Percentiles rank a stretch among this genome's conserved stretches.
Conservation (phyloP, 2,113 vertebrate genomes). For the Scomber scombrus region DNA sequence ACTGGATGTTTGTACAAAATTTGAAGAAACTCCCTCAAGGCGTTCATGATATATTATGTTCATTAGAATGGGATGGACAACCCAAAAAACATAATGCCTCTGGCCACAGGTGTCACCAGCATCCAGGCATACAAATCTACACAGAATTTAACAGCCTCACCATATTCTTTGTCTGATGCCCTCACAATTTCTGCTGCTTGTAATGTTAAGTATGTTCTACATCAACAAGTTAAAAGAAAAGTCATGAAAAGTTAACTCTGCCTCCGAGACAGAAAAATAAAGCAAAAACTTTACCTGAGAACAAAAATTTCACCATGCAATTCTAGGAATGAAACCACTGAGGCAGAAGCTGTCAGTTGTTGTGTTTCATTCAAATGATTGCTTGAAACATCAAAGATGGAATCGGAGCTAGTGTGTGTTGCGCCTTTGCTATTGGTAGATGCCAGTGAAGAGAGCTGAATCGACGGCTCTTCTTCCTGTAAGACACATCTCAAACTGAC, state of each 20-base stretch:
- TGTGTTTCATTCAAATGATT: slow-evolving; percentile 49
- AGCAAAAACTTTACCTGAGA: slow-evolving; percentile 34
- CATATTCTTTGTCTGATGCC: background rate
- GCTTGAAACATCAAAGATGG: slow-evolving; percentile 49
- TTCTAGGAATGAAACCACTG: slow-evolving; percentile 26
- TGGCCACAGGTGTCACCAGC: too few species aligned
- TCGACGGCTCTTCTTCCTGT: slow-evolving; percentile 48
- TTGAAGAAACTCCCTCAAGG: too few species aligned
- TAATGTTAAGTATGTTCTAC: slow-evolving; percentile 5
- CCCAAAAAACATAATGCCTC: too few species aligned
- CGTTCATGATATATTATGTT: too few species aligned
- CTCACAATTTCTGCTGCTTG: background rate
- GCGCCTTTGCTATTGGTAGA: slow-evolving; percentile 41
- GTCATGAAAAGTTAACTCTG: slow-evolving; percentile 52
- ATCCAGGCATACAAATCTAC: background rate
- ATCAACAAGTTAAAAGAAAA: slow-evolving; percentile 38
- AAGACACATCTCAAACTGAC: slow-evolving; percentile 40
- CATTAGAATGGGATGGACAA: too few species aligned
- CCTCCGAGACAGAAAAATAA: slow-evolving; percentile 36
- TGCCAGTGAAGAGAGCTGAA: slow-evolving; percentile 38
- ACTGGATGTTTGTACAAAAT: too few species aligned
- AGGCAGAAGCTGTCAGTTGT: slow-evolving; percentile 19
- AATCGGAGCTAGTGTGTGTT: slow-evolving; percentile 15
- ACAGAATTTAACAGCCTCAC: background rate
- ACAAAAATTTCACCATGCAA: slow-evolving; percentile 39